A percentile compares a stretch with the other conserved stretches of the same genome.
phyloP scores from a whole-genome alignment of 2,888 invertebrate genomes.

The Dendrolimus pini region DNA sequence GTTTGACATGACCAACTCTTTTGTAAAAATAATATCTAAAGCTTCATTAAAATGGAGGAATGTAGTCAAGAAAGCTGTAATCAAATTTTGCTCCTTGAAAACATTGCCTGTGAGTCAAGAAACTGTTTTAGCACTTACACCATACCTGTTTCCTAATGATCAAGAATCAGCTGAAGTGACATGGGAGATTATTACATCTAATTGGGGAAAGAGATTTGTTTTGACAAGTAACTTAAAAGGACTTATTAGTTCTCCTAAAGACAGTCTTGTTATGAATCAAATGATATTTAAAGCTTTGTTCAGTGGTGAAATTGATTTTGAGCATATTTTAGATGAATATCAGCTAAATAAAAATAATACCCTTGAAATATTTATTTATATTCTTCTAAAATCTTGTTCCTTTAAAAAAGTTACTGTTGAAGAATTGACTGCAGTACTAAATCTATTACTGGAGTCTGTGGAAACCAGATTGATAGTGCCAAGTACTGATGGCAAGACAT shows the following conservation, averaged over 20 bases:
- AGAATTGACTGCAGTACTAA: conserved; percentile 51
- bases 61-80: conserved; percentile 52
- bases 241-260: conserved; percentile 26
- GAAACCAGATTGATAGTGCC: conserved; percentile 46
- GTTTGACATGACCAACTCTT: conserved; percentile 54
- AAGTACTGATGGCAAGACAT: conserved; percentile 32
- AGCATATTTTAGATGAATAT: conserved; percentile 40
- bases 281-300: conserved; percentile 47
- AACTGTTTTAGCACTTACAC: conserved; percentile 76
- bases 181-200: conserved; percentile 46
- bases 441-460: conserved; percentile 57
- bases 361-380: conserved; percentile 47
- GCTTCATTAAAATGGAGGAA: conserved; percentile 50
- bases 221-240: conserved; percentile 28
- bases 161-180: conserved; percentile 37
- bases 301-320: conserved; percentile 36
- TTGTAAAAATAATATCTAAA: conserved; percentile 72
- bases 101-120: conserved; percentile 70
- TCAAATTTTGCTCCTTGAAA: conserved; percentile 61
- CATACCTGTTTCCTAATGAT: conserved; percentile 78
- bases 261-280: conserved; percentile 39
- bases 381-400: conserved; percentile 61
- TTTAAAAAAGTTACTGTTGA: conserved; percentile 47
- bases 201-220: conserved; percentile 52
- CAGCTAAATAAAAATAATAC: conserved; percentile 41